Percentiles rank a stretch among this genome's conserved stretches.
These are phyloP conservation scores for Drosophila burlai DNA, from an alignment of 1,140 invertebrate genomes.

Conservation along the genomic window DNA sequence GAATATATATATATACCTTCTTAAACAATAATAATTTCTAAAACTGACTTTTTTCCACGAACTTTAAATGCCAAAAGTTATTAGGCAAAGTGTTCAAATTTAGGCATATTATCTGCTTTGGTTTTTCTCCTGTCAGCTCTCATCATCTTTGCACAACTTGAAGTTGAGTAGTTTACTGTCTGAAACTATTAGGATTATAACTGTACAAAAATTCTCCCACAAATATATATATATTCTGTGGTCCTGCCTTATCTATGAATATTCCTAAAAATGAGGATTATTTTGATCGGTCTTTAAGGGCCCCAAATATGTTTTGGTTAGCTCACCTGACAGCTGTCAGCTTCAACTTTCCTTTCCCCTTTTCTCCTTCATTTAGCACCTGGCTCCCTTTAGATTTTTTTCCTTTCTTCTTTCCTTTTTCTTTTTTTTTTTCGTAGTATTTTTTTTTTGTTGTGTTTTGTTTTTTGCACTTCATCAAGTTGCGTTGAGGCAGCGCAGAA, in stretches of 20 bases:
- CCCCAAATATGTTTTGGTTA: conserved; percentile 31
- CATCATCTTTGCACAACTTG: background rate
- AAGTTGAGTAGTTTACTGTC: background rate
- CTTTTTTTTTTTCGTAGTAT: conserved; percentile 17
- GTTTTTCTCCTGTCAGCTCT: background rate
- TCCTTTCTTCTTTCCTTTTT: background rate
- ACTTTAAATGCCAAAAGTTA: background rate
- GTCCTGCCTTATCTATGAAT: background rate
- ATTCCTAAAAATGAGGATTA: conserved; percentile 8
- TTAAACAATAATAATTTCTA: no score
- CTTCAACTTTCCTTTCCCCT: conserved; percentile 10
- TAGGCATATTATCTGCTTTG: background rate
- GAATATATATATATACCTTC: no score
- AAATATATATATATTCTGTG: background rate
- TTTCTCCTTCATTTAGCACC: background rate
- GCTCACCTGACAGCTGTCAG: conserved; percentile 43
- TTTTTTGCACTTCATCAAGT: conserved; percentile 72
- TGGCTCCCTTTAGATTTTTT: conserved; percentile 9
- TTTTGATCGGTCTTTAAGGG: conserved; percentile 33
- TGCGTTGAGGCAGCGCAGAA: conserved; percentile 47
- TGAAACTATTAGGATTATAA: background rate
- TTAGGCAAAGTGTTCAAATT: background rate
- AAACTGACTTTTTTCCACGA: no score
- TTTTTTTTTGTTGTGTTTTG: conserved; percentile 18
- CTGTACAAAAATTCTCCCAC: background rate